Percentiles rank a stretch among this genome's conserved stretches.
Conservation (phyloP, 2,888 invertebrate species). For the Cephus sareptanus region DNA sequence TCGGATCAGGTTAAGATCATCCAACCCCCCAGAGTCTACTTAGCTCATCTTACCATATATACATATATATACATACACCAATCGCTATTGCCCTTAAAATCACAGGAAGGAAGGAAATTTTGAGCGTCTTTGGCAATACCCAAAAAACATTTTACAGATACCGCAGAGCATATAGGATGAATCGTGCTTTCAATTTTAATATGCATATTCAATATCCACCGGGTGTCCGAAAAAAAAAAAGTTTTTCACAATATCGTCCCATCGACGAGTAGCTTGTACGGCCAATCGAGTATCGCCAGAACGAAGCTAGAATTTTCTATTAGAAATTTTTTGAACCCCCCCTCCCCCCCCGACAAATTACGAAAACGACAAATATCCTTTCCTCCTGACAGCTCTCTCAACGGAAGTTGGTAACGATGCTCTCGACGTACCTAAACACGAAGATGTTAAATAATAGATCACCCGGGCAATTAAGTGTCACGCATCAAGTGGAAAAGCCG, state of each 20-base stretch:
- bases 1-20: not conserved
- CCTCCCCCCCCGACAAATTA: not conserved
- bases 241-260: too few relatives aligned
- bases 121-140: not conserved
- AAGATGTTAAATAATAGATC: not conserved
- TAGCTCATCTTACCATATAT: not conserved
- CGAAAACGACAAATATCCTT: not conserved
- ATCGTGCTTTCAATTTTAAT: not conserved
- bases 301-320: not conserved
- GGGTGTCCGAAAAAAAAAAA: not conserved
- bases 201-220: not conserved
- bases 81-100: not conserved
- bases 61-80: too few relatives aligned
- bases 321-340: slow-evolving; percentile 16
- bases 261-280: too few relatives aligned
- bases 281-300: not conserved
- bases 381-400: not conserved
- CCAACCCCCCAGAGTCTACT: not conserved
- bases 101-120: not conserved
- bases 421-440: not conserved
- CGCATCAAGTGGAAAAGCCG: not conserved
- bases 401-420: not conserved
- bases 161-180: too few relatives aligned
- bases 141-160: not conserved
- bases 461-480: not conserved